Conservation (phyloP, 2,888 invertebrate species). For the Masnerella sp. region DNA sequence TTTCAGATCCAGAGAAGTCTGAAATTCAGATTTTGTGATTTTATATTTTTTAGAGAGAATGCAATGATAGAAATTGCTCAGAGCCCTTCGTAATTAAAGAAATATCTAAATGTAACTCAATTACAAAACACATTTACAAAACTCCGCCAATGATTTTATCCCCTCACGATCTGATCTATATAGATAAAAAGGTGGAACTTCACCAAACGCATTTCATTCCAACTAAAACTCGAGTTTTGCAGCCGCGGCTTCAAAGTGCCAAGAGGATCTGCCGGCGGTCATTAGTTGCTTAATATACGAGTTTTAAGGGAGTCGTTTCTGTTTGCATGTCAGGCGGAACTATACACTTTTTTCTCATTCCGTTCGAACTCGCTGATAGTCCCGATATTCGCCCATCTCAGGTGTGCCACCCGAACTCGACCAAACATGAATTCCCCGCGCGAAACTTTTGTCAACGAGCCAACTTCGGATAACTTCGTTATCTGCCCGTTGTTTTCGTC, state of each 20-base stretch:
- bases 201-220: too few species aligned
- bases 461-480: conserved; percentile 34
- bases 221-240: conserved; percentile 30
- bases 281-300: conserved; percentile 72
- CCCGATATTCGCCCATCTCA: conserved; percentile 41
- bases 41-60: too few species aligned
- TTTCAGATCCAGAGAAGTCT: too few species aligned
- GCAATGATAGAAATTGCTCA: too few species aligned
- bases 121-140: too few species aligned
- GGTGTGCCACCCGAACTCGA: conserved; percentile 31
- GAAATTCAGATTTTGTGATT: too few species aligned
- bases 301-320: conserved; percentile 67
- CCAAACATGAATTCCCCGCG: conserved; percentile 28
- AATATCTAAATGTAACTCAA: too few species aligned
- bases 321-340: conserved; percentile 47
- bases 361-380: conserved; percentile 37
- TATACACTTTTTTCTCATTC: conserved; percentile 46
- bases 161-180: too few species aligned
- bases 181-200: too few species aligned
- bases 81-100: too few species aligned
- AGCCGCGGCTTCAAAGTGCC: conserved; percentile 48
- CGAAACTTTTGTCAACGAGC: conserved; percentile 29
- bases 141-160: too few species aligned
- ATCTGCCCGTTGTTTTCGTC: conserved; percentile 54
- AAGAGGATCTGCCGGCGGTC: conserved; percentile 64